Evolutionary conservation across 2,113 vertebrate genomes (phyloP), one percentile per base, ranked within the genome.

Genomic region (Melanocharis versteri): DNA sequence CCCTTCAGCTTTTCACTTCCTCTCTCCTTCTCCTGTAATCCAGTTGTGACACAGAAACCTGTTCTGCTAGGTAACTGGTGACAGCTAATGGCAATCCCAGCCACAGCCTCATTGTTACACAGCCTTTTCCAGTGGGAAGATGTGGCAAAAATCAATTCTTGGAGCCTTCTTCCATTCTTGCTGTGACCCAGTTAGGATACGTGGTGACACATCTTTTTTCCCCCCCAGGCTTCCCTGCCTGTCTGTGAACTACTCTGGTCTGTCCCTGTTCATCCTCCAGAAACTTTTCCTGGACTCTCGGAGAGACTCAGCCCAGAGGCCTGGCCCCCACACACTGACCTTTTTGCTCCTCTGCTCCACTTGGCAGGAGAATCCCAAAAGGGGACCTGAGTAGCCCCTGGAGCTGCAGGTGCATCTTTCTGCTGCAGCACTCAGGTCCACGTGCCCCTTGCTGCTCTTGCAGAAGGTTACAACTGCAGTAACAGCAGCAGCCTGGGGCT

Each of bases 1-100:
- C 48, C 54, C 68, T 58, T 84, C 39, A 68, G 86, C 89, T 95
- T 94, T 96, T 91, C 81, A 30, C 84, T 93, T 93, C 95, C 91
- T 94, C 91, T 88, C 91, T 70, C 68, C 83, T 89, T 89, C 58
- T 85, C 33, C 62, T 82, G 37, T 72, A 78, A 94, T 68, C 40
- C 58, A 19, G 58, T 28, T 95, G 86, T 91, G 89, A 87, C 65
- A 27, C 47, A 65, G 81, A 45, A 97, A 96, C 96, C 91, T 94
- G 95, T 96, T 95, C 89, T 84, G 47, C 89, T 5, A 2, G 86
- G 56, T 83, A 20, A 40, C 78, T 48, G 73, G 42, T 93, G 89
- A 58, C 94, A 87, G 77, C 69, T 84, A 48, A 71, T 75, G 86
- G 77, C 72, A 89, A 26, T 35, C 62, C 54, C 42, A 76, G 90